These are phyloP conservation scores for Drosophila teissieri DNA, from an alignment of 1,140 invertebrate species.

Conservation along the genomic window DNA sequence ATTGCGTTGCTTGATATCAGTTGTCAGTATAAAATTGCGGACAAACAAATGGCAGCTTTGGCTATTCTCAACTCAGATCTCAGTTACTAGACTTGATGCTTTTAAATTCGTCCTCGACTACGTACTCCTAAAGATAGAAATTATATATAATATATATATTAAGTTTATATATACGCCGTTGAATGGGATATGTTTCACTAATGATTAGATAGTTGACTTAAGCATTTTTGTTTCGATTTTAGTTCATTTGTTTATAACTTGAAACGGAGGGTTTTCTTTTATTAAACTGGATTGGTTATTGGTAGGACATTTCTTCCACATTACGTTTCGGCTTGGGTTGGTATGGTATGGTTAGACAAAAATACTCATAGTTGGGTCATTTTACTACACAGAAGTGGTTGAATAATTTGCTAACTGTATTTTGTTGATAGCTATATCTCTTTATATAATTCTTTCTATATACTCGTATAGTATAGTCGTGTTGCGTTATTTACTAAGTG, in stretches of 20 bases:
- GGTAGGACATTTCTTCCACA: constrained; percentile 61
- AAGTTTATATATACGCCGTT: constrained; percentile 48
- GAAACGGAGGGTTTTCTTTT: constrained; percentile 76
- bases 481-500: constrained; percentile 25
- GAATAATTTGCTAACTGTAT: constrained; percentile 62
- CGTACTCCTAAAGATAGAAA: constrained; percentile 23
- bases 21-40: constrained; percentile 48
- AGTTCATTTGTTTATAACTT: constrained; percentile 81
- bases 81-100: constrained; percentile 17
- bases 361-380: constrained; percentile 62
- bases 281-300: constrained; percentile 69
- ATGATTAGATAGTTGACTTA: constrained; percentile 47
- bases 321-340: constrained; percentile 21
- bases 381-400: constrained; percentile 55
- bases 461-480: constrained; percentile 28
- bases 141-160: constrained; percentile 14
- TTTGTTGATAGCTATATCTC: constrained; percentile 36
- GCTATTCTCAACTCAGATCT: constrained; percentile 52
- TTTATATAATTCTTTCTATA: constrained; percentile 42
- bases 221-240: constrained; percentile 61
- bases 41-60: constrained; percentile 67
- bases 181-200: constrained; percentile 55
- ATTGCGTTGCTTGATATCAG: constrained; percentile 61
- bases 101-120: constrained; percentile 50
- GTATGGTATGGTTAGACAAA: constrained; percentile 55